Evolutionary conservation across 2,797 vertebrate genomes (phyloP), one percentile per base, ranked within the genome.

Genomic region (Psittacula derbiana): DNA sequence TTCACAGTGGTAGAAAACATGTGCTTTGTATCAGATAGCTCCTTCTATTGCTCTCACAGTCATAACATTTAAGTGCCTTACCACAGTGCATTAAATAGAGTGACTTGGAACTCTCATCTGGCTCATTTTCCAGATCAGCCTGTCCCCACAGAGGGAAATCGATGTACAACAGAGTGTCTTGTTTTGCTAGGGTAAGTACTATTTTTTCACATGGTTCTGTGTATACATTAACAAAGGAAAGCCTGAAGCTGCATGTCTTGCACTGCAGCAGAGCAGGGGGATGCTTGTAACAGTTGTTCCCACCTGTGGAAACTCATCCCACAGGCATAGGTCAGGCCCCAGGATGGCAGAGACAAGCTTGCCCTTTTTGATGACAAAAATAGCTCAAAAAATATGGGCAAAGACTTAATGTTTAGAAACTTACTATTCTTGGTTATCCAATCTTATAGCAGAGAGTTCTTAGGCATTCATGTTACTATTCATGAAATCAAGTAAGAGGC

Each of bases 11-110:
- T 47, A 90, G 43, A 57, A 95, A 91, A 71, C 30, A 93, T 2
- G 12, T 46, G 27, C 36, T 70, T 84, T 79, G 25, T 79, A 75
- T 65, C 66, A 79, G 30, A 75, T 36, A 83, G 44, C 44, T 92
- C 60, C 44, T 88, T 73, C 65, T 80, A 18, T 70, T 92, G 24
- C 82, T 88, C 27, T 93, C 46, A 90, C 10, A 75, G 70, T 62
- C 80, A 46, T 80, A 88, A 93, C 31, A 86, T 80, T 81, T 83
- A 81, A 94, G 71, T 73, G n/a, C 49, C 80, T 83, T 88, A 92
- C 46, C 36, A 78, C 5, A 87, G 60, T 1, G 2, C 70, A 70
- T 82, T 82, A 88, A 94, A 75, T 69, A 86, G 21, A 28, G 31
- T 90, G 88, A 93, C 80, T 95, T 43, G 75, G 57, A 91, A 58